These are phyloP conservation scores for Eilema caniola DNA, from an alignment of 2,888 invertebrate genomes.

Conservation along the genomic window DNA sequence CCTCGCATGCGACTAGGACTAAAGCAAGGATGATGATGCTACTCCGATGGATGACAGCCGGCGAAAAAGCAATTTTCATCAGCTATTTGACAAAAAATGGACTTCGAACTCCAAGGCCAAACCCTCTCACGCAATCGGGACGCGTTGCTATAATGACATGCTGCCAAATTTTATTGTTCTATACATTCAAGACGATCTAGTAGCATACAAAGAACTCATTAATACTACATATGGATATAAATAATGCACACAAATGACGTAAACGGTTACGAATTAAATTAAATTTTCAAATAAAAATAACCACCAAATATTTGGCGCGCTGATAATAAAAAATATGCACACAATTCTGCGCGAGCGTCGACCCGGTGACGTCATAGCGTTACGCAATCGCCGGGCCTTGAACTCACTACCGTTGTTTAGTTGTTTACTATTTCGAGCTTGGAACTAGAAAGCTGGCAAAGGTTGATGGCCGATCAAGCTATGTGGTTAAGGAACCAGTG, in stretches of 20 bases:
- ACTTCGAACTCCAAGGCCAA: too few species aligned
- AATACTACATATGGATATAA: neutral
- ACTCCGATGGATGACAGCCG: too few species aligned
- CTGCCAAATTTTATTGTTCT: too few species aligned
- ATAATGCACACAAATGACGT: slow-evolving; percentile 5
- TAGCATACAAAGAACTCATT: too few species aligned
- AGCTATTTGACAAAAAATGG: too few species aligned
- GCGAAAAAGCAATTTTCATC: too few species aligned
- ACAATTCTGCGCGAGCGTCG: slow-evolving; percentile 46
- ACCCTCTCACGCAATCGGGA: too few species aligned
- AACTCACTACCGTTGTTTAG: slow-evolving; percentile 39
- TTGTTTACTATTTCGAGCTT: slow-evolving; percentile 31
- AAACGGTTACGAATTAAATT: slow-evolving; percentile 11
- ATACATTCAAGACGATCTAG: too few species aligned
- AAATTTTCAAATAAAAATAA: slow-evolving; percentile 20
- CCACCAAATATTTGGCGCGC: slow-evolving; percentile 18
- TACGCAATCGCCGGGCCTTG: slow-evolving; percentile 53
- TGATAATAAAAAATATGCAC: slow-evolving; percentile 45
- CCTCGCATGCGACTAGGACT: neutral
- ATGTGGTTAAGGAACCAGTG: slow-evolving; percentile 17
- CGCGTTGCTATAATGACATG: too few species aligned
- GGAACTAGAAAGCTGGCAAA: slow-evolving; percentile 26
- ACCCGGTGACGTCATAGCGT: slow-evolving; percentile 47
- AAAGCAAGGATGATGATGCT: too few species aligned
- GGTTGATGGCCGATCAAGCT: slow-evolving; percentile 25